phyloP scores from a whole-genome alignment of 2,113 vertebrate species.

The Sphyrna mokarran region DNA sequence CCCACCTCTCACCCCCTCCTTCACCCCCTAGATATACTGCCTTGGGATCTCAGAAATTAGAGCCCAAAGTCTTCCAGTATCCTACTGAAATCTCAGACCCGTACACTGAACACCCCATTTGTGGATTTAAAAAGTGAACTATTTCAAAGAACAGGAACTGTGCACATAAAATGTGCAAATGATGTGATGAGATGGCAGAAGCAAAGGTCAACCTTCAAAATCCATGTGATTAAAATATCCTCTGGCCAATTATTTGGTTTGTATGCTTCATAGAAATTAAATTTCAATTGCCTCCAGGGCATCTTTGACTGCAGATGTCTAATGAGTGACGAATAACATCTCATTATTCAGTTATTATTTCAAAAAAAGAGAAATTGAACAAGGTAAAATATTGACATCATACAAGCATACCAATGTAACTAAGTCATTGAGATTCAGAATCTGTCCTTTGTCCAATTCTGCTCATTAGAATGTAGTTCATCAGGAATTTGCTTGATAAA shows the following conservation, averaged over 20 bases:
- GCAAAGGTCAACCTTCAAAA: conserved; percentile 1
- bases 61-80: neutral
- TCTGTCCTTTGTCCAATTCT: neutral
- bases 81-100: neutral
- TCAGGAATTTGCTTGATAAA: neutral
- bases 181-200: neutral
- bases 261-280: neutral
- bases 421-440: neutral
- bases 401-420: neutral
- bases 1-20: too few species aligned
- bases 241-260: conserved; percentile 7
- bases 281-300: neutral
- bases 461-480: neutral
- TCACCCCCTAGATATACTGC: too few species aligned
- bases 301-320: neutral
- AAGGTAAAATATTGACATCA: neutral
- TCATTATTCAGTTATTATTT: neutral
- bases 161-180: neutral
- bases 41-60: too few species aligned
- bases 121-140: neutral
- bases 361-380: neutral
- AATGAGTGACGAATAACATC: neutral
- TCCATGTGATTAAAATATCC: neutral
- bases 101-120: neutral
- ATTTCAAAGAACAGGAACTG: neutral